A percentile compares a stretch with the other conserved stretches of the same genome.
Evolutionary conservation across 2,113 vertebrate genomes (phyloP).

Genomic region (Picathartes gymnocephalus): DNA sequence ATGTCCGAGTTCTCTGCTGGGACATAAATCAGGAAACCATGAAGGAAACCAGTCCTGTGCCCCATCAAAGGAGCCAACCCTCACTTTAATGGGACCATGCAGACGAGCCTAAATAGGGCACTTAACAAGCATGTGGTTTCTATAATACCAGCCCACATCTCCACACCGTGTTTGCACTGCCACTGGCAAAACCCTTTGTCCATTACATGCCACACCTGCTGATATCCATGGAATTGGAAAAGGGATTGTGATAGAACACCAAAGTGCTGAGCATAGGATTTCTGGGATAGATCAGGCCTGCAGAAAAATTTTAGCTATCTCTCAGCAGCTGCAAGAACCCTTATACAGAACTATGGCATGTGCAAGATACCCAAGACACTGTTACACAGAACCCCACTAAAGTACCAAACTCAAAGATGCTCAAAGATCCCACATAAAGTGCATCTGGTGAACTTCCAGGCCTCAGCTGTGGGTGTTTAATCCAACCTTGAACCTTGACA

Average conservation of each 20-base stretch:
- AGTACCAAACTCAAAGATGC: neutral
- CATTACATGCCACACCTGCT: neutral
- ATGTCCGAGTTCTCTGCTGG: conserved; percentile 63
- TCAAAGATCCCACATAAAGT: neutral
- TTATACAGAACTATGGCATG: neutral
- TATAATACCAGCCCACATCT: conserved; percentile 46
- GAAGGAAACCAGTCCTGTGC: conserved; percentile 68
- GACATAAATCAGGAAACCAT: conserved; percentile 82
- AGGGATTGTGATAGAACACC: neutral
- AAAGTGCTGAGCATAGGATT: neutral
- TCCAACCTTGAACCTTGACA: neutral
- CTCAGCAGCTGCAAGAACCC: neutral
- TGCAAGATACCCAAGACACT: neutral
- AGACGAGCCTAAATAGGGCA: neutral
- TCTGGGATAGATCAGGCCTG: neutral
- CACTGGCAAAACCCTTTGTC: conserved; percentile 10
- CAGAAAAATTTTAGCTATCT: neutral
- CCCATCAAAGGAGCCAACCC: conserved; percentile 61
- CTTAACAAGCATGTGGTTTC: conserved; percentile 59
- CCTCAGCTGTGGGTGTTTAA: neutral
- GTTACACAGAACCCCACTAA: neutral
- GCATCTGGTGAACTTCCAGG: neutral
- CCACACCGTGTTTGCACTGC: neutral
- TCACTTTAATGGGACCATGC: conserved; percentile 35
- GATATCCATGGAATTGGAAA: neutral